Percentiles rank a stretch among this genome's conserved stretches.
Conservation (phyloP, 64 coral and sea anemone genomes). For the Hydrozoanthus tunicans region DNA sequence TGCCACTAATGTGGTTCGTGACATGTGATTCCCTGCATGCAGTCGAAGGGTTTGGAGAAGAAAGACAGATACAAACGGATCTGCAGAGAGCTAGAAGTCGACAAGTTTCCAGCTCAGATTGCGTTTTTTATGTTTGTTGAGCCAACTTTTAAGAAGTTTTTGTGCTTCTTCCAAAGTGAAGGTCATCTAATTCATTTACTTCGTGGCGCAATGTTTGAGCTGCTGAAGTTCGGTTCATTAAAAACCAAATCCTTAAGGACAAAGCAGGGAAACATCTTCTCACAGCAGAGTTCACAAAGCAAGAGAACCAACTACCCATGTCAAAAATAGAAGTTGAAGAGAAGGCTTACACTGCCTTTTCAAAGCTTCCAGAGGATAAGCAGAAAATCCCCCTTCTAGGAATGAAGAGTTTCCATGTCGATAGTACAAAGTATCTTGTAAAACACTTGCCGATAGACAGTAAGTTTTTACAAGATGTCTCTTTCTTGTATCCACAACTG, state of each 20-base stretch:
- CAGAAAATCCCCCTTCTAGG: slow-evolving; percentile 17
- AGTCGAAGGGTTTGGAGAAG: slow-evolving; percentile 26
- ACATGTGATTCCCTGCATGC: background rate
- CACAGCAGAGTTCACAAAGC: slow-evolving; percentile 32
- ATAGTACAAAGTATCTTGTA: slow-evolving; percentile 55
- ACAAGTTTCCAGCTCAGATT: slow-evolving; percentile 24
- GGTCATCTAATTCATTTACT: slow-evolving; percentile 69
- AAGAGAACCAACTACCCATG: slow-evolving; percentile 38
- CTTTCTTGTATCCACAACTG: slow-evolving; percentile 38
- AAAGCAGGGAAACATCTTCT: slow-evolving; percentile 26
- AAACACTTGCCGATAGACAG: slow-evolving; percentile 24
- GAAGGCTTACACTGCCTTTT: slow-evolving; percentile 39
- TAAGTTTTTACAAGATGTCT: slow-evolving; percentile 35
- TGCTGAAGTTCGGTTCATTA: slow-evolving; percentile 37
- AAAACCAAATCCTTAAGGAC: slow-evolving; percentile 1
- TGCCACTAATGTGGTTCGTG: no score
- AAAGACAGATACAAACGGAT: slow-evolving; percentile 58
- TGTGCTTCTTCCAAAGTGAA: slow-evolving; percentile 66
- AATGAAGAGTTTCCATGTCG: slow-evolving; percentile 54
- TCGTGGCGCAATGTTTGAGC: slow-evolving; percentile 53
- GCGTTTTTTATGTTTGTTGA: slow-evolving; percentile 45
- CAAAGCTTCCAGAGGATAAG: slow-evolving; percentile 26
- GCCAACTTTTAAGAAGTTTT: slow-evolving; percentile 63
- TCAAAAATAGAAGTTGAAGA: slow-evolving; percentile 50
- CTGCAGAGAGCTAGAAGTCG: slow-evolving; percentile 37